Evolutionary conservation across 2,888 invertebrate genomes (phyloP).

Genomic region (Esperia sulphurella): DNA sequence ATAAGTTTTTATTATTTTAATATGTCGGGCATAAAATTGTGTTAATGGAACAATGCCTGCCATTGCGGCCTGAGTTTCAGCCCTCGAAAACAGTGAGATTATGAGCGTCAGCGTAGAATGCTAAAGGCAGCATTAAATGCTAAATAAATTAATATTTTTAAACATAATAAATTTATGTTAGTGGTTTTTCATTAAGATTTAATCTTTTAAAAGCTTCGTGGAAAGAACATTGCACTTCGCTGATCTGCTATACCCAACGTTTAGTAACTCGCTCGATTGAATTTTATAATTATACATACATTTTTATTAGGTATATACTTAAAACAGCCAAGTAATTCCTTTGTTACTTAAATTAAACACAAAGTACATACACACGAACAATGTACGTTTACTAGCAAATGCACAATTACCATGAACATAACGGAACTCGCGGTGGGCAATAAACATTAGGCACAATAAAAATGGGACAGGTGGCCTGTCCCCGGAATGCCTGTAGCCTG

Average conservation of each 20-base stretch:
- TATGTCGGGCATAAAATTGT: constrained; percentile 78
- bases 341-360: too few species aligned
- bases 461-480: constrained; percentile 34
- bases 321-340: too few species aligned
- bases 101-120: constrained; percentile 53
- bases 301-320: not conserved
- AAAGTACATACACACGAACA: not conserved
- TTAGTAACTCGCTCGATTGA: too few species aligned
- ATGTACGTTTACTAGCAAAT: constrained; percentile 7
- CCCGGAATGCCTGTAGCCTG: constrained; percentile 28
- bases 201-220: too few species aligned
- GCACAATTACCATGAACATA: constrained; percentile 40
- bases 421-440: constrained; percentile 33
- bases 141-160: constrained; percentile 1
- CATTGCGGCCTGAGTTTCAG: constrained; percentile 58
- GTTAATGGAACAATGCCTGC: constrained; percentile 71
- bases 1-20: constrained; percentile 81
- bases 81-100: constrained; percentile 53
- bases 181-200: too few species aligned
- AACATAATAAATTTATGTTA: not conserved
- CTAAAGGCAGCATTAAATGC: constrained; percentile 18
- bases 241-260: too few species aligned
- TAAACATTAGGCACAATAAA: constrained; percentile 49
- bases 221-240: too few species aligned
- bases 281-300: too few species aligned